phyloP scores from a whole-genome alignment of 2,113 vertebrate species.

The Xiphorhynchus elegans region DNA sequence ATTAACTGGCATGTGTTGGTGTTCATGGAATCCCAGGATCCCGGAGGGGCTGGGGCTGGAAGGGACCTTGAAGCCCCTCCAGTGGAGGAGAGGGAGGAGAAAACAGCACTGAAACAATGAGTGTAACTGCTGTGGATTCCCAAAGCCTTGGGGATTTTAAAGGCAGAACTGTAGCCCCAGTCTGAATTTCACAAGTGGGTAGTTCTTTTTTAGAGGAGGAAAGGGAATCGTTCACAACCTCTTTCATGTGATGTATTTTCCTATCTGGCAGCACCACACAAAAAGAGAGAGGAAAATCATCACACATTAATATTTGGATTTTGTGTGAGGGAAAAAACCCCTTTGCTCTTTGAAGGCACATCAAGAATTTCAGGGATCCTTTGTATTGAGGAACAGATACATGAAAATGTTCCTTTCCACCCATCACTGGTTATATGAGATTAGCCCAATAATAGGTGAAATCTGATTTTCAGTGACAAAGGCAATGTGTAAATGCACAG shows the following conservation, averaged over 20 bases:
- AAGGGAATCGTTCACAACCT: neutral
- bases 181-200: neutral
- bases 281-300: neutral
- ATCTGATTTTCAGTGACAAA: neutral
- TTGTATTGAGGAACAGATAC: neutral
- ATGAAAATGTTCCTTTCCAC: neutral
- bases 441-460: neutral
- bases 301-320: neutral
- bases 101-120: neutral
- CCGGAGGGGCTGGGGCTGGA: neutral
- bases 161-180: neutral
- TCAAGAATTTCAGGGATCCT: neutral
- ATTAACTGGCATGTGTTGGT: neutral
- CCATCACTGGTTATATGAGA: neutral
- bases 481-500: neutral
- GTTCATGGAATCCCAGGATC: neutral
- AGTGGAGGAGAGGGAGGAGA: neutral
- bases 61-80: neutral
- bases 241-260: neutral
- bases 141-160: neutral
- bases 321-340: neutral
- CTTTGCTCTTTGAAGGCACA: neutral
- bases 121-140: neutral
- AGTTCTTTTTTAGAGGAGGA: neutral
- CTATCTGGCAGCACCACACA: neutral